These are phyloP conservation scores for Hiodon tergisus DNA, from an alignment of 2,113 vertebrate genomes.

Conservation along the genomic window DNA sequence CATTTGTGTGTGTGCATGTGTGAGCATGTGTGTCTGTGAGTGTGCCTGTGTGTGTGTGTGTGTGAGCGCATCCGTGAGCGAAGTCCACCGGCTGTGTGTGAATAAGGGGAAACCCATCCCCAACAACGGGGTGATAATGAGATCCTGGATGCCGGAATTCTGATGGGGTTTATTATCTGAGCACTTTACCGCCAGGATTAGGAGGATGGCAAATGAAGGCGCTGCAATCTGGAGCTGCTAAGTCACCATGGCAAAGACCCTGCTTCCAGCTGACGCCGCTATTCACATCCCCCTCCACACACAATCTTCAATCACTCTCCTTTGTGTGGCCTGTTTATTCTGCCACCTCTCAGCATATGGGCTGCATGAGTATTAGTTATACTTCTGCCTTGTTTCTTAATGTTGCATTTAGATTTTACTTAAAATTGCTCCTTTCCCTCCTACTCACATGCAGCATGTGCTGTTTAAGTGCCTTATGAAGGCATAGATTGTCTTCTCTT, in stretches of 20 bases:
- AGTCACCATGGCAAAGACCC: conserved; percentile 38
- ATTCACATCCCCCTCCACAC: conserved; percentile 30
- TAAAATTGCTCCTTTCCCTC: conserved; percentile 2
- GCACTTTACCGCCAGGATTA: conserved; percentile 50
- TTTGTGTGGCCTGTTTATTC: conserved; percentile 17
- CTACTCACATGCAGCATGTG: neutral
- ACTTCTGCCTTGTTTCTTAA: conserved; percentile 17
- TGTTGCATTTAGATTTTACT: conserved; percentile 20
- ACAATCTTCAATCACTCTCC: conserved; percentile 24
- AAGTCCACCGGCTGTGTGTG: too few relatives aligned
- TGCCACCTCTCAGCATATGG: conserved; percentile 31
- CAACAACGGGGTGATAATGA: conserved; percentile 32
- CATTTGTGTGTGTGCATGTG: conserved; percentile 5
- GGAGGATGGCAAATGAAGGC: conserved; percentile 48
- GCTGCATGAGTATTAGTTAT: conserved; percentile 10
- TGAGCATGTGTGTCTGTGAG: neutral
- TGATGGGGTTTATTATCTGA: conserved; percentile 46
- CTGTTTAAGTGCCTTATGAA: too few relatives aligned
- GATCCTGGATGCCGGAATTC: conserved; percentile 37
- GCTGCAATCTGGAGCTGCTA: conserved; percentile 34
- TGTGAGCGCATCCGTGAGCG: neutral
- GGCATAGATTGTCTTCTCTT: too few relatives aligned
- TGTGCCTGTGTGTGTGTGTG: neutral
- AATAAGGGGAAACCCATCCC: conserved; percentile 19
- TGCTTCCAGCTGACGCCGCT: conserved; percentile 45